Percentiles rank a stretch among this genome's conserved stretches.
Conservation (phyloP, 1,140 invertebrate genomes). For the Drosophila repleta region DNA sequence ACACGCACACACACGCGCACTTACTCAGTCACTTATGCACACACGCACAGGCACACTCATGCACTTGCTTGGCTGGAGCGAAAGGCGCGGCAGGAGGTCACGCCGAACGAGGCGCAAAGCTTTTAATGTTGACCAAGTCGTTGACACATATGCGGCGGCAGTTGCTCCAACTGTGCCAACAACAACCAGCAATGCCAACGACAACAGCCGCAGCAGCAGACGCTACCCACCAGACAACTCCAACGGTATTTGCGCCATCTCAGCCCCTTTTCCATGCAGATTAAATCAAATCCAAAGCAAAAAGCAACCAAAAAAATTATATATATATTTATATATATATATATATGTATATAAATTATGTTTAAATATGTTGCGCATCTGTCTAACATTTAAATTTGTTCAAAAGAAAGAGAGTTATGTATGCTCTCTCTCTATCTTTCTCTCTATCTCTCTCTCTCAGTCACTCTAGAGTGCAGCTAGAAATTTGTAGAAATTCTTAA, state of each 20-base stretch:
- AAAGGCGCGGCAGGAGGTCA: constrained; percentile 33
- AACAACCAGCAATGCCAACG: background rate
- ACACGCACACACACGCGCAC: constrained; percentile 9
- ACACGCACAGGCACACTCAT: background rate
- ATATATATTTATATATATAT: too few species aligned
- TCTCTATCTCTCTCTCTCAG: too few species aligned
- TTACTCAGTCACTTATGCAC: constrained; percentile 1
- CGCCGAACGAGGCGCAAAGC: constrained; percentile 54
- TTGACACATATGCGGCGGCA: constrained; percentile 71
- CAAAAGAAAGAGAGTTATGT: too few species aligned
- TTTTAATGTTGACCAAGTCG: constrained; percentile 81
- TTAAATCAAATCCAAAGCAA: background rate
- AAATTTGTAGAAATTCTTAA: too few species aligned
- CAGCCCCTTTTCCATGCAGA: constrained; percentile 7
- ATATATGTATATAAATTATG: background rate
- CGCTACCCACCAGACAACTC: background rate
- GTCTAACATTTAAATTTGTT: background rate
- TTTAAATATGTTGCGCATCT: background rate
- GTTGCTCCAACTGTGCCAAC: constrained; percentile 41
- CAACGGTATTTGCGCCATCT: constrained; percentile 2
- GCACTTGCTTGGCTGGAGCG: background rate
- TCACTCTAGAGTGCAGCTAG: too few species aligned
- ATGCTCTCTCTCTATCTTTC: too few species aligned
- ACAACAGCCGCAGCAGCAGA: background rate
- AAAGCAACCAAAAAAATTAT: too few species aligned